phyloP scores from a whole-genome alignment of 1,140 invertebrate genomes.

The Brachionus sp. region DNA sequence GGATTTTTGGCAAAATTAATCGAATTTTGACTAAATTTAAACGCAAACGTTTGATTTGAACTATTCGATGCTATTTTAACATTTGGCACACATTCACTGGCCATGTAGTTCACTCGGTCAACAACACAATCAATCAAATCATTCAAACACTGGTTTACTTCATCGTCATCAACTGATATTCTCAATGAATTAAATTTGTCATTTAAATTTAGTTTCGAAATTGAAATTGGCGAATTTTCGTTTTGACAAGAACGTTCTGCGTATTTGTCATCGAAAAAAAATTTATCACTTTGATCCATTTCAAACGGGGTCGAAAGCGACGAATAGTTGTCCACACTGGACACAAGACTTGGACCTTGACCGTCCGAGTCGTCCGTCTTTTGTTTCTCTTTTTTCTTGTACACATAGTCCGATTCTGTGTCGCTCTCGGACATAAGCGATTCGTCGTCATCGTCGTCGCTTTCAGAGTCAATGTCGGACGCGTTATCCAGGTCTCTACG shows the following conservation, averaged over 20 bases:
- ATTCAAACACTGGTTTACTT: background rate
- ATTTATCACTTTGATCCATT: background rate
- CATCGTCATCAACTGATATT: background rate
- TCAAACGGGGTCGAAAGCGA: background rate
- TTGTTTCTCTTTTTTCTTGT: background rate
- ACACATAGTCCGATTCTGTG: background rate
- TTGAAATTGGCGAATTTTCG: background rate
- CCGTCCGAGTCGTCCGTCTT: background rate
- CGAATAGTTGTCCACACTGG: conserved; percentile 8
- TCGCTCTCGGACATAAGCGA: background rate
- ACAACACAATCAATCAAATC: background rate
- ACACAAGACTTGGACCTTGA: background rate
- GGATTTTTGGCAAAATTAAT: conserved; percentile 52
- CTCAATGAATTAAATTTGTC: background rate
- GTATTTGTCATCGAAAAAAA: background rate
- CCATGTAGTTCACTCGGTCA: background rate
- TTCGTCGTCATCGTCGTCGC: background rate
- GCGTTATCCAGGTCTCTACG: background rate
- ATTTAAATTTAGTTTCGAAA: background rate
- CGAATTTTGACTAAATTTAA: conserved; percentile 7
- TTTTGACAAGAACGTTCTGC: background rate
- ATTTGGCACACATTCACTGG: background rate
- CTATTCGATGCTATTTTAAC: background rate
- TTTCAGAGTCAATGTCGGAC: background rate
- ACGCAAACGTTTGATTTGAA: background rate